Base-by-base conservation (phyloP, 2,113 vertebrate species). In the Amblyopsis rosae region DNA sequence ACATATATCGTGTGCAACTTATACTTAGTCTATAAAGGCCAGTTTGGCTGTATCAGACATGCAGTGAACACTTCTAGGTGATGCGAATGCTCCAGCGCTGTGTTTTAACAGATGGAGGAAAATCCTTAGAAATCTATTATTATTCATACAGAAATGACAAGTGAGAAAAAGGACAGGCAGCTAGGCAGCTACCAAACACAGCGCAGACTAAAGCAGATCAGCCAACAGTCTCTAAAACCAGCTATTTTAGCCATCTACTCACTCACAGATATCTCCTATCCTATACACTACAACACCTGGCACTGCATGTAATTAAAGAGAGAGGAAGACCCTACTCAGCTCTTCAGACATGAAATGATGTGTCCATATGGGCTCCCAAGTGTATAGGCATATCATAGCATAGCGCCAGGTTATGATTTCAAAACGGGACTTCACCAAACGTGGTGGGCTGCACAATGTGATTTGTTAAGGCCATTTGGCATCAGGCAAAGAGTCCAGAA, bases 341-440 rank as follows among this genome's bases (percentile, higher is more conserved):
- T 65, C 49, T 80, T 77, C 51, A 79, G 84, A 82, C 80, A 74
- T 78, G 35, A 77, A 77, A 82, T 82, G 79, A 84, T 66, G 72
- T 55, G 66, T 72, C 72, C 75, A 62, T 64, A 81, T 65, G 11
- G 32, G 56, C 46, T 62, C 69, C 59, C 5, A 6, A 41, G 35
- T 26, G 50, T 55, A 26, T 60, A 26, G 26, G 26, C 26, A 1
- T 77, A 62, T 55, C 15, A 62, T 68, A 67, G 70, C 70, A 86
- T 82, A 45, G 59, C 70, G 61, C 67, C 33, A 72, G 79, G 82
- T 86, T 81, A 87, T 87, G 81, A 86, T 5, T 80, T 80, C 73
- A 79, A 82, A 78, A 41, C 35, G 65, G 46, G 65, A 77, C 33
- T 61, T 67, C 54, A 71, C 69, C 54, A 70, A 71, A 53, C 58